phyloP scores from a whole-genome alignment of 2,113 vertebrate species.

The Larimichthys polyactis region DNA sequence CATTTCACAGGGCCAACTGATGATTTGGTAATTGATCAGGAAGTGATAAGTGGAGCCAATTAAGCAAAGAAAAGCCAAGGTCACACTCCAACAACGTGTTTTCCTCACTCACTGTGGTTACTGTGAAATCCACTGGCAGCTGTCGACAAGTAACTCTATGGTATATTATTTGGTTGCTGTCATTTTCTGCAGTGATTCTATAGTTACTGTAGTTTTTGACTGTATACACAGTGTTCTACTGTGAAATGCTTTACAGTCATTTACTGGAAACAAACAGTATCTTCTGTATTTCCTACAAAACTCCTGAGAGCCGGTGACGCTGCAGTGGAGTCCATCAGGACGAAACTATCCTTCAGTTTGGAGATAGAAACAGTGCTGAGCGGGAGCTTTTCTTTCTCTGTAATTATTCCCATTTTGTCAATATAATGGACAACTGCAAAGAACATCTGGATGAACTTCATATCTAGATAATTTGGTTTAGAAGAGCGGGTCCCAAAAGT shows the following conservation, averaged over 20 bases:
- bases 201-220: too few relatives aligned
- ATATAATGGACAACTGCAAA: too few relatives aligned
- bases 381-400: neutral
- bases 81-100: neutral
- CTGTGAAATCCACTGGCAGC: too few relatives aligned
- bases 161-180: too few relatives aligned
- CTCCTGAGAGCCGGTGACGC: neutral
- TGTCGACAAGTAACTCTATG: too few relatives aligned
- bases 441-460: neutral
- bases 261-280: too few relatives aligned
- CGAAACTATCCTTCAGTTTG: neutral
- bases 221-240: too few relatives aligned
- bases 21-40: conserved; percentile 3
- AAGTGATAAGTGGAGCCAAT: neutral
- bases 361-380: neutral
- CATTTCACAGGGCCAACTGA: neutral
- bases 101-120: neutral
- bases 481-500: neutral
- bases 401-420: neutral
- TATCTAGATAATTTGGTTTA: neutral
- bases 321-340: neutral
- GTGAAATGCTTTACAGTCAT: too few relatives aligned
- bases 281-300: neutral
- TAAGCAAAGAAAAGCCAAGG: neutral
- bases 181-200: too few relatives aligned